phyloP scores from a whole-genome alignment of 1,140 invertebrate genomes.

The Neotoxoptera formosana region DNA sequence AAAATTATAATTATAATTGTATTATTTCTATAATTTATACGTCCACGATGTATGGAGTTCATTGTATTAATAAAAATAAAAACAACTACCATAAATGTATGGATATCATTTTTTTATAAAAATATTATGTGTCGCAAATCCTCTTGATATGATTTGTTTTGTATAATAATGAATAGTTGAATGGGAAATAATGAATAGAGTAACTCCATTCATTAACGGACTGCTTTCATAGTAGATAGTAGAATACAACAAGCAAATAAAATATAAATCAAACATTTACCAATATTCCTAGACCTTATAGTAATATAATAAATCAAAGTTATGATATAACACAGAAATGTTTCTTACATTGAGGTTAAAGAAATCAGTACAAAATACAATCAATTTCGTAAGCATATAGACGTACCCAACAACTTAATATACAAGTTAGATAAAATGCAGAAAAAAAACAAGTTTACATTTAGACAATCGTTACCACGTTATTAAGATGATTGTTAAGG shows the following conservation, averaged over 20 bases:
- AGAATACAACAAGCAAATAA: not conserved
- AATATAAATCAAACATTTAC: not conserved
- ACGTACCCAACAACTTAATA: not conserved
- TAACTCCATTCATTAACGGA: not conserved
- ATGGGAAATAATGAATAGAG: constrained; percentile 1
- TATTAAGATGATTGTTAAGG: not conserved
- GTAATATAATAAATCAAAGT: not conserved
- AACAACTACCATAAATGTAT: not conserved
- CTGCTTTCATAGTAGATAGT: not conserved
- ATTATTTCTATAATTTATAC: not conserved
- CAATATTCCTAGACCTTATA: not conserved
- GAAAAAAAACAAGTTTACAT: not conserved
- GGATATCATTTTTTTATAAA: not conserved
- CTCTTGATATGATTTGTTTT: not conserved
- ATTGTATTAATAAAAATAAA: not conserved
- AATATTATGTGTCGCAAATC: not conserved
- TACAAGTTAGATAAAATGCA: not conserved
- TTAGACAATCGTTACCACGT: not conserved
- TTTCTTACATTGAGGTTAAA: not conserved
- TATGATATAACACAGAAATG: not conserved
- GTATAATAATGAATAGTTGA: not conserved
- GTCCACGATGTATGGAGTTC: not conserved
- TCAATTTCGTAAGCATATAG: not conserved
- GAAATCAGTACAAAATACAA: not conserved
- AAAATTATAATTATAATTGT: not conserved